Percentiles rank a stretch among this genome's conserved stretches.
Conservation (phyloP, 2,113 vertebrate genomes). For the Sinocyclocheilus anophthalmus region DNA sequence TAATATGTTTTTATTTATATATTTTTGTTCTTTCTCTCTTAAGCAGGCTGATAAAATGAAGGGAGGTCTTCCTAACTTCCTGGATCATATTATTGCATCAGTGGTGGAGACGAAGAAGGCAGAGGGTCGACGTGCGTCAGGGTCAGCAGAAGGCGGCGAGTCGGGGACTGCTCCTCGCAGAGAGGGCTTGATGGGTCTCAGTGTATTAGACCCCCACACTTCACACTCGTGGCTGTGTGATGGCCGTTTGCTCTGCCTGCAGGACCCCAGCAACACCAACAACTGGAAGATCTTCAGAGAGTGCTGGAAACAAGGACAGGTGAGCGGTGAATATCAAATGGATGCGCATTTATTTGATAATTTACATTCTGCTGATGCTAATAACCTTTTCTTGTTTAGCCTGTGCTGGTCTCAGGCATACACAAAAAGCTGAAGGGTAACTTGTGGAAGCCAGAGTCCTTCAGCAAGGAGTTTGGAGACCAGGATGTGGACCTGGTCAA, state of each 20-base stretch:
- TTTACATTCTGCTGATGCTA: background rate
- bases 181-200: slow-evolving; percentile 94
- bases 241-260: slow-evolving; percentile 94
- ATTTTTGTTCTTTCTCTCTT: background rate
- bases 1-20: no score
- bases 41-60: slow-evolving; percentile 87
- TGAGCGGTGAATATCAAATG: slow-evolving; percentile 62
- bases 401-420: slow-evolving; percentile 96
- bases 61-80: slow-evolving; percentile 92
- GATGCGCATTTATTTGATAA: background rate
- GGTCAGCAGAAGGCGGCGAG: slow-evolving; percentile 78
- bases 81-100: slow-evolving; percentile 98
- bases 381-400: slow-evolving; percentile 72
- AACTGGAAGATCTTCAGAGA: slow-evolving; percentile 99
- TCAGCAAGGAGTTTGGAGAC: slow-evolving; percentile 96
- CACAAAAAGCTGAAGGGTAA: slow-evolving; percentile 89
- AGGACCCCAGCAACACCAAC: slow-evolving; percentile 96
- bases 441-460: slow-evolving; percentile 94
- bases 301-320: slow-evolving; percentile 99
- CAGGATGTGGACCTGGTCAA: slow-evolving; percentile 99
- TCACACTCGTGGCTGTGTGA: slow-evolving; percentile 99
- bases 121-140: slow-evolving; percentile 83
- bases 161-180: slow-evolving; percentile 79
- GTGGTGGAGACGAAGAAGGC: slow-evolving; percentile 99
- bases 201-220: slow-evolving; percentile 95